phyloP scores from a whole-genome alignment of 2,113 vertebrate species.

The Lepus europaeus region DNA sequence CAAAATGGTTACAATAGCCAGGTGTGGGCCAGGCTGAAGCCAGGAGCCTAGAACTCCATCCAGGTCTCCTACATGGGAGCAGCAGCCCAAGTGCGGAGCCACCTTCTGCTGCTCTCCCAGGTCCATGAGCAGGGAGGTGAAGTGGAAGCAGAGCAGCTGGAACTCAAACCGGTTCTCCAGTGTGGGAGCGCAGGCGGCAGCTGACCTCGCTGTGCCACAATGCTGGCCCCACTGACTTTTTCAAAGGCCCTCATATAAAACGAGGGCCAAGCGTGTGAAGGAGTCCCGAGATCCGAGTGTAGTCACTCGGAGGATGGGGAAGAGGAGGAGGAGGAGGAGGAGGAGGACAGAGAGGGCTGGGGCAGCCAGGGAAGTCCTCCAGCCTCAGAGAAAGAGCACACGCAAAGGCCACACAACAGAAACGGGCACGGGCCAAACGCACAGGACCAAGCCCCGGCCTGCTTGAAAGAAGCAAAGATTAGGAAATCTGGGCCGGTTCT shows the following conservation, averaged over 20 bases:
- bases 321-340: not conserved
- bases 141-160: no score
- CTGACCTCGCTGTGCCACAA: no score
- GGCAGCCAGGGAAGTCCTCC: not conserved
- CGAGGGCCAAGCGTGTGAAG: not conserved
- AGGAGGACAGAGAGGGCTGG: not conserved
- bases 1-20: no score
- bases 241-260: not conserved
- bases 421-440: rapidly evolving
- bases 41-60: no score
- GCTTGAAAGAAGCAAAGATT: not conserved
- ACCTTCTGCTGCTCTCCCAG: no score
- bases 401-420: not conserved
- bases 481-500: not conserved
- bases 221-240: no score
- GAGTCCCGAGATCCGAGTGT: not conserved
- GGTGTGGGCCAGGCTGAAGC: no score
- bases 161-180: no score
- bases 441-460: not conserved
- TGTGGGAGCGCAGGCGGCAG: no score
- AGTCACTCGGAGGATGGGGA: not conserved
- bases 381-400: rapidly evolving
- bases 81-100: no score
- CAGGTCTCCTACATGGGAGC: no score
- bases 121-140: no score